Percentiles rank a stretch among this genome's conserved stretches.
Conservation (phyloP, 2,113 vertebrate genomes). For the Gila orcuttii region DNA sequence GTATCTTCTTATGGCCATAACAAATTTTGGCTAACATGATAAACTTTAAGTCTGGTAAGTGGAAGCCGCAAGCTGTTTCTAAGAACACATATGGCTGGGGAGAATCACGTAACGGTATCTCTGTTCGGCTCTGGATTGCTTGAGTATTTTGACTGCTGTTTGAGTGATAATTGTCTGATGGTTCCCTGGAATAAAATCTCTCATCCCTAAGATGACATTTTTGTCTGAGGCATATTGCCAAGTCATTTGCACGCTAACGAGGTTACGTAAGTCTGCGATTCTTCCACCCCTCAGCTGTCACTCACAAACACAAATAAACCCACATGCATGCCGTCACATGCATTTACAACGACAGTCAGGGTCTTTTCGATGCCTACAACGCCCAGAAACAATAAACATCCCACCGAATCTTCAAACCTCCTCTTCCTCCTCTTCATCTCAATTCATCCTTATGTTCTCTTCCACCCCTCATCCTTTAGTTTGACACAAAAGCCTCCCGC, state of each 20-base stretch:
- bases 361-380: slow-evolving; percentile 31
- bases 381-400: slow-evolving; percentile 40
- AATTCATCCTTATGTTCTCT: slow-evolving; percentile 6
- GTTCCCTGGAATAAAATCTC: slow-evolving; percentile 14
- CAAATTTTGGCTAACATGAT: not conserved
- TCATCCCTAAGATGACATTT: slow-evolving; percentile 28
- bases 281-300: not conserved
- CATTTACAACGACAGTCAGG: not conserved
- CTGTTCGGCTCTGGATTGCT: not conserved
- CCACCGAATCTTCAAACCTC: not conserved
- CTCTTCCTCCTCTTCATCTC: not conserved
- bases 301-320: slow-evolving; percentile 21
- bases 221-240: slow-evolving; percentile 10
- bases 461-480: slow-evolving; percentile 16
- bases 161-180: slow-evolving; percentile 3
- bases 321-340: not conserved
- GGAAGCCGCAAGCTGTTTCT: slow-evolving; percentile 13
- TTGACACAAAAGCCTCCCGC: slow-evolving; percentile 30
- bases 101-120: not conserved
- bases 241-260: slow-evolving; percentile 4
- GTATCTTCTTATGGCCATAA: not conserved
- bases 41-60: not conserved
- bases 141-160: not conserved
- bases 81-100: not conserved
- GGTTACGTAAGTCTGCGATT: slow-evolving; percentile 15